Evolutionary conservation across 2,797 vertebrate genomes (phyloP).

Genomic region (Aphelocoma californica): DNA sequence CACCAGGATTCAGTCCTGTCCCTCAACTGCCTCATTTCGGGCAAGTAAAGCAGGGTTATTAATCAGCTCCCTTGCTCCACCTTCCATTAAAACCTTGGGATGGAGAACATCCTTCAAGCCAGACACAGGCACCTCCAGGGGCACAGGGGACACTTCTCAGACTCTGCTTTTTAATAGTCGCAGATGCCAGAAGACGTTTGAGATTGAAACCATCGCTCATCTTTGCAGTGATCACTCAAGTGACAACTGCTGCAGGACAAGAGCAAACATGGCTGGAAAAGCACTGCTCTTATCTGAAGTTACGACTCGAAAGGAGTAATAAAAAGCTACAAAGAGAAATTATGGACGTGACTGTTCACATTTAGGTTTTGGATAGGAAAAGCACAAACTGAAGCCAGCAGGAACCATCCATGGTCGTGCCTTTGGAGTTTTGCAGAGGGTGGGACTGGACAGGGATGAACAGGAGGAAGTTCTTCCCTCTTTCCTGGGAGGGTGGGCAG

Average conservation of each 20-base stretch:
- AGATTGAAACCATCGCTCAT: background rate
- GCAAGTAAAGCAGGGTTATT: background rate
- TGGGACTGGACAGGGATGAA: background rate
- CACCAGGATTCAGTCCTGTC: background rate
- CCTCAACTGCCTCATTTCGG: background rate
- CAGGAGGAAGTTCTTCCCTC: background rate
- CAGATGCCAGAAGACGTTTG: background rate
- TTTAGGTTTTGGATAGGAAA: background rate
- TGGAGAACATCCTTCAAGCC: background rate
- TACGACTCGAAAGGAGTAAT: background rate
- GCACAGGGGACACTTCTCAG: background rate
- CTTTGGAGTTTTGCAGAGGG: background rate
- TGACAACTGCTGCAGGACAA: background rate
- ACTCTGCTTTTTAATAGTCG: background rate
- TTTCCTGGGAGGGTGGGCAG: background rate
- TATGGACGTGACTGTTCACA: fast-evolving
- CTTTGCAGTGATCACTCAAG: background rate
- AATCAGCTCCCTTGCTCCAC: background rate
- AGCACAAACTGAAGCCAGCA: background rate
- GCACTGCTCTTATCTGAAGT: background rate
- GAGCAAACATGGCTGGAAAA: background rate
- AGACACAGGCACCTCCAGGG: background rate
- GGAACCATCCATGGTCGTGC: fast-evolving
- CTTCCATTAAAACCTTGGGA: background rate
- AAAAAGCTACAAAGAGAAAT: background rate